Percentiles rank a stretch among this genome's conserved stretches.
Conservation (phyloP, 2,888 invertebrate genomes). For the Bellardia bayeri region DNA sequence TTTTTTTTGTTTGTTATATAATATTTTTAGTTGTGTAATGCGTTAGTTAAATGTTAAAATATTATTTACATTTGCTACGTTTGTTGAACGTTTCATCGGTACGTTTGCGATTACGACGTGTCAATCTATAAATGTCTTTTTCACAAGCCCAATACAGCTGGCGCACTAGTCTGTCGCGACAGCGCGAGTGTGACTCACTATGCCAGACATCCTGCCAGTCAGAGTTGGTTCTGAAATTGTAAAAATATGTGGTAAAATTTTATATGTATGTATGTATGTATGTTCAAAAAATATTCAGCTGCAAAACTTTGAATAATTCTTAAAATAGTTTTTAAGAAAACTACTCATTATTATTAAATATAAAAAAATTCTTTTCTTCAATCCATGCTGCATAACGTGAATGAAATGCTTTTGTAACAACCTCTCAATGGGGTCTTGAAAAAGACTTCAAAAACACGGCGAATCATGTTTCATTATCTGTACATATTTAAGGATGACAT, state of each 20-base stretch:
- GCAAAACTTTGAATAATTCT: too few relatives aligned
- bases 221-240: constrained; percentile 84
- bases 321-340: too few relatives aligned
- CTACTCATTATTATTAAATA: too few relatives aligned
- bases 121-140: constrained; percentile 86
- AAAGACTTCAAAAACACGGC: too few relatives aligned
- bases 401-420: too few relatives aligned
- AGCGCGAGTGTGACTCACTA: constrained; percentile 86
- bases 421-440: too few relatives aligned
- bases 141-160: constrained; percentile 87
- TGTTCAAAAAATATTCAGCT: too few relatives aligned
- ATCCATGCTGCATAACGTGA: too few relatives aligned
- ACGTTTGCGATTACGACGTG: constrained; percentile 83
- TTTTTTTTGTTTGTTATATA: background rate
- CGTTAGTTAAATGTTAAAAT: background rate
- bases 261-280: too few relatives aligned
- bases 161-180: constrained; percentile 85
- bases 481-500: too few relatives aligned
- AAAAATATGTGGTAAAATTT: background rate
- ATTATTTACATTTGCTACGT: constrained; percentile 63
- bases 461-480: too few relatives aligned
- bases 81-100: constrained; percentile 75
- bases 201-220: constrained; percentile 87
- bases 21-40: background rate
- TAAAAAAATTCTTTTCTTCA: too few relatives aligned